Base-by-base conservation (phyloP, 2,888 invertebrate genomes). In the Brassicogethes aeneus region DNA sequence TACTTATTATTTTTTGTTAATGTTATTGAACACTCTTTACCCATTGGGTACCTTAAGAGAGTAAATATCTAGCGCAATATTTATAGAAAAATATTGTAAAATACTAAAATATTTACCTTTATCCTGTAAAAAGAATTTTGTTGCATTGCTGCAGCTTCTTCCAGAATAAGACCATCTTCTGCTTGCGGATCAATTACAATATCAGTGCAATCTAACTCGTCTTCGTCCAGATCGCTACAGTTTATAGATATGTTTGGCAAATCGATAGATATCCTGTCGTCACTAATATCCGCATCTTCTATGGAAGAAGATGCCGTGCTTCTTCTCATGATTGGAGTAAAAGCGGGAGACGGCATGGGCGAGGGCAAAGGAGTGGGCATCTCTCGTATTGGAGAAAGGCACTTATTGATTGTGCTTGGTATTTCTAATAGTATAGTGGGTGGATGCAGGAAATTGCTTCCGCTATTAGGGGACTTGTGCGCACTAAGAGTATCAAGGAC, bases 361-460 rank as follows among this genome's bases (percentile, higher is more conserved):
- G 85, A 84, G 12, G 84, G 84, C 16, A 82, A 69, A 15, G 84
- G 84, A 1, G 85, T 85, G 2, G 85, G 85, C 52, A 85, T 72
- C 65, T 85, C 85, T 50, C 82, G 72, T 50, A 87, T 87, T 1
- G 86, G 86, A 37, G 85, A 85, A 50, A 87, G 75, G 70, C 85
- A 86, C 68, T 83, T 83, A 60, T 79, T 82, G 55, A 81, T 80
- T 57, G 74, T 70, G 62, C 77, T 79, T 31, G 86, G 85, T 53
- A 85, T 82, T 72, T 87, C 86, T 40, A 87, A 72, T 17, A 85
- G 73, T 52, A 86, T 85, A 30, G 82, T 81, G 29, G 85, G 83
- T 40, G 83, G 82, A 62, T 84, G 82, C 31, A 82, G 70, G 36
- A 79, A 69, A 61, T 79, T 82, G 57, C 76, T 75, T 41, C 76